Conservation (phyloP, 2,797 vertebrate species). For the Oceanodroma leucorhoa region DNA sequence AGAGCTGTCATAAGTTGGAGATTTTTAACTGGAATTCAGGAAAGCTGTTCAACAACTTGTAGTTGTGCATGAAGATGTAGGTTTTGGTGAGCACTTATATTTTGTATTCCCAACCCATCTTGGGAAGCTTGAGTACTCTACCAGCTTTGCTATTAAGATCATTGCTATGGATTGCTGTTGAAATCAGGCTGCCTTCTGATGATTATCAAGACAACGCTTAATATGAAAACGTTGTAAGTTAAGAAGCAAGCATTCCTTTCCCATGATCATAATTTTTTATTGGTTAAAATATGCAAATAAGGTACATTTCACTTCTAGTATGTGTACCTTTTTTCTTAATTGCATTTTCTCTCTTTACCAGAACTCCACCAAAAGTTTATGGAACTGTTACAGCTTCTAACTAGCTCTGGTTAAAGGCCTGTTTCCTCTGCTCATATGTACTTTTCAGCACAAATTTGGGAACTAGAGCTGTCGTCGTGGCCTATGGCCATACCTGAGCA, state of each 20-base stretch:
- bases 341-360: not conserved
- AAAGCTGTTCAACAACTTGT: not conserved
- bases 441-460: not conserved
- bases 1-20: not conserved
- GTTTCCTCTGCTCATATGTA: not conserved
- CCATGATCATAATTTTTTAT: not conserved
- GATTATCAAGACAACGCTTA: not conserved
- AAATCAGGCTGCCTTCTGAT: not conserved
- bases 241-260: not conserved
- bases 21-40: not conserved
- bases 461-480: not conserved
- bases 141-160: not conserved
- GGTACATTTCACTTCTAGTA: not conserved
- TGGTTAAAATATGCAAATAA: not conserved
- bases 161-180: not conserved
- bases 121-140: not conserved
- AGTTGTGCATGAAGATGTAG: not conserved
- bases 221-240: not conserved
- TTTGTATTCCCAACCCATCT: not conserved
- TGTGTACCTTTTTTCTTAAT: not conserved
- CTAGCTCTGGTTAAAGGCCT: not conserved
- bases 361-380: not conserved
- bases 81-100: not conserved
- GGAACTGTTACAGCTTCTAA: not conserved
- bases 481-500: not conserved